These are phyloP conservation scores for Sthenelais limicola DNA, from an alignment of 2,888 invertebrate species.

Conservation along the genomic window DNA sequence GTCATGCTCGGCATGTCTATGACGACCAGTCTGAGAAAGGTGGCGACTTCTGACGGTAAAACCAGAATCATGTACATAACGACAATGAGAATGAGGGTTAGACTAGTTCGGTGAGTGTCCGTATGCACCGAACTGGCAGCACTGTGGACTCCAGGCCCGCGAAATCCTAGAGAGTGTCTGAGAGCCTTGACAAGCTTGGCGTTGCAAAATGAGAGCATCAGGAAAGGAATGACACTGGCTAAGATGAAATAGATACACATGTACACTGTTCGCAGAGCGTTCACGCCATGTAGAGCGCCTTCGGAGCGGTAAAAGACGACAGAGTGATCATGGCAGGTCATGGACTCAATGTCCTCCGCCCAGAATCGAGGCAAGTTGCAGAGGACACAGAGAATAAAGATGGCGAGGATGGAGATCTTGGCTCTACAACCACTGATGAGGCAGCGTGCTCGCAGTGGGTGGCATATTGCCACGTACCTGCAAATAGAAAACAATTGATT, in stretches of 20 bases:
- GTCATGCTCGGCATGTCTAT: constrained; percentile 36
- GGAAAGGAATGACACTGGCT: constrained; percentile 66
- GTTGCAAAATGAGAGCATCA: constrained; percentile 65
- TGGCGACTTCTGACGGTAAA: constrained; percentile 66
- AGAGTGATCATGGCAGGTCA: constrained; percentile 39
- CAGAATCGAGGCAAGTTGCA: constrained; percentile 50
- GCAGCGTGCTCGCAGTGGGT: constrained; percentile 67
- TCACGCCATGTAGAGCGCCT: constrained; percentile 22
- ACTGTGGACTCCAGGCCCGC: constrained; percentile 47
- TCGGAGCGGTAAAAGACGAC: constrained; percentile 38
- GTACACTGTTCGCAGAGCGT: constrained; percentile 42
- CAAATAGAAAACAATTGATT: constrained; percentile 67
- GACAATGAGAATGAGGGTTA: constrained; percentile 68
- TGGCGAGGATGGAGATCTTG: constrained; percentile 57
- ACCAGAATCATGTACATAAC: constrained; percentile 66
- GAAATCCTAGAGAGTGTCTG: constrained; percentile 55
- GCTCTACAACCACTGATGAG: constrained; percentile 64
- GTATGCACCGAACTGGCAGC: background rate
- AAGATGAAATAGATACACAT: constrained; percentile 60
- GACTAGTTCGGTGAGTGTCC: constrained; percentile 55
- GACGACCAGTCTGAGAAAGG: constrained; percentile 57
- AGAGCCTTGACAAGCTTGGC: constrained; percentile 60
- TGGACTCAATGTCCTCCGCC: constrained; percentile 25
- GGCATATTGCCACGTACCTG: constrained; percentile 69
- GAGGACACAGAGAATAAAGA: constrained; percentile 46